A percentile compares a stretch with the other conserved stretches of the same genome.
phyloP scores from a whole-genome alignment of 2,797 vertebrate species.

The Urophycis tenuis region DNA sequence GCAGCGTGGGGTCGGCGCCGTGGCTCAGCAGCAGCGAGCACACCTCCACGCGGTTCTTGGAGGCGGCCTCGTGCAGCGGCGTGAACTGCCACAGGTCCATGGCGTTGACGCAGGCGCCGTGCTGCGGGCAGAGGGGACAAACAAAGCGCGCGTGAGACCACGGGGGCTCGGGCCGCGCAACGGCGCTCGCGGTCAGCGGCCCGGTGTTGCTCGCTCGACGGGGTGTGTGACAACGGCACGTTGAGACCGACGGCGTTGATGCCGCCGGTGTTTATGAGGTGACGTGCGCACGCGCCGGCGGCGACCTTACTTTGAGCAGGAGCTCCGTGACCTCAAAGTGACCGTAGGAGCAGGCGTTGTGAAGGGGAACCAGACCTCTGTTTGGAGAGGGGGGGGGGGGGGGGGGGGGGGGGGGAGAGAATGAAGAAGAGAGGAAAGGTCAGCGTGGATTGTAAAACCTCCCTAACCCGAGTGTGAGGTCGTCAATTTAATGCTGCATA shows the following conservation, averaged over 20 bases:
- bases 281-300: neutral
- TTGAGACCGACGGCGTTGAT: too few relatives aligned
- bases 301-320: slow-evolving; percentile 89
- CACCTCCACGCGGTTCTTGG: slow-evolving; percentile 95
- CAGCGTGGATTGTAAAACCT: neutral
- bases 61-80: slow-evolving; percentile 92
- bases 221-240: too few relatives aligned
- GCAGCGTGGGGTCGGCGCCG: slow-evolving; percentile 88
- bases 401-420: too few relatives aligned
- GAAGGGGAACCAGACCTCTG: slow-evolving; percentile 95
- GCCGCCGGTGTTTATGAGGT: neutral
- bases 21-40: slow-evolving; percentile 93
- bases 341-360: slow-evolving; percentile 97
- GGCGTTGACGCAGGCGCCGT: slow-evolving; percentile 94
- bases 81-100: slow-evolving; percentile 99
- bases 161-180: neutral
- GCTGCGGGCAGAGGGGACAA: slow-evolving; percentile 62
- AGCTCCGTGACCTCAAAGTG: slow-evolving; percentile 99
- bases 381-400: neutral
- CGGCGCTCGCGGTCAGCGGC: neutral
- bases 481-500: too few relatives aligned
- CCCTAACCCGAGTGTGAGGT: neutral
- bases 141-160: neutral
- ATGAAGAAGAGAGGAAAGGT: slow-evolving; percentile 17
- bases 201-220: neutral